Conservation (phyloP, 2,888 invertebrate genomes). For the Oxycera nigricornis region DNA sequence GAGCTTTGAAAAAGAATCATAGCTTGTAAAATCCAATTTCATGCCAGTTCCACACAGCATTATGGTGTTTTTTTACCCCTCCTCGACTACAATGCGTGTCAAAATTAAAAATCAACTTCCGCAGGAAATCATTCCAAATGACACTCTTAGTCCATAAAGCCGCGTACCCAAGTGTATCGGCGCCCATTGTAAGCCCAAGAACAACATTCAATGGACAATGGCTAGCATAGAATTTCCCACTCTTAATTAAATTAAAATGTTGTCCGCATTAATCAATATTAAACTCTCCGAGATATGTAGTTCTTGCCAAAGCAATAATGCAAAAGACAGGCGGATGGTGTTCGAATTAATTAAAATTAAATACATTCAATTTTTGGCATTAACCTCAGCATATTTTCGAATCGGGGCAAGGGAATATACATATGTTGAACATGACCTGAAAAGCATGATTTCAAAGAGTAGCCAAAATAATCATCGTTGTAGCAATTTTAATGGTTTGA, state of each 20-base stretch:
- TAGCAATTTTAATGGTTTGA: too few relatives aligned
- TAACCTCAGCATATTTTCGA: neutral
- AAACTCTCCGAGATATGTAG: neutral
- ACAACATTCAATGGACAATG: neutral
- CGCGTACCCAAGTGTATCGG: neutral
- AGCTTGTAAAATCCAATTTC: too few relatives aligned
- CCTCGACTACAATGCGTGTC: too few relatives aligned
- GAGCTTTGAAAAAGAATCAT: too few relatives aligned
- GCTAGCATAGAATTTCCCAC: neutral
- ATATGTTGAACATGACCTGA: constrained; percentile 9
- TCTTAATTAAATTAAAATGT: constrained; percentile 2
- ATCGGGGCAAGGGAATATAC: neutral
- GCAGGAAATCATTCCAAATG: constrained; percentile 12
- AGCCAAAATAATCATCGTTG: neutral
- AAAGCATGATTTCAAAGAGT: neutral
- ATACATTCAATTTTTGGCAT: constrained; percentile 2
- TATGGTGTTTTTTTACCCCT: too few relatives aligned
- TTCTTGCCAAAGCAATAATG: neutral
- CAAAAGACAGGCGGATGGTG: neutral
- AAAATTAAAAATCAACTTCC: constrained; percentile 16
- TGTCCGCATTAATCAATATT: neutral
- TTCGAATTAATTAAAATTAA: constrained; percentile 20
- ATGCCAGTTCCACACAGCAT: too few relatives aligned
- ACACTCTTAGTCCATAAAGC: constrained; percentile 2
- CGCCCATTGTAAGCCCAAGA: neutral